phyloP scores from a whole-genome alignment of 1,140 invertebrate species.

The Drosophila jambulina region DNA sequence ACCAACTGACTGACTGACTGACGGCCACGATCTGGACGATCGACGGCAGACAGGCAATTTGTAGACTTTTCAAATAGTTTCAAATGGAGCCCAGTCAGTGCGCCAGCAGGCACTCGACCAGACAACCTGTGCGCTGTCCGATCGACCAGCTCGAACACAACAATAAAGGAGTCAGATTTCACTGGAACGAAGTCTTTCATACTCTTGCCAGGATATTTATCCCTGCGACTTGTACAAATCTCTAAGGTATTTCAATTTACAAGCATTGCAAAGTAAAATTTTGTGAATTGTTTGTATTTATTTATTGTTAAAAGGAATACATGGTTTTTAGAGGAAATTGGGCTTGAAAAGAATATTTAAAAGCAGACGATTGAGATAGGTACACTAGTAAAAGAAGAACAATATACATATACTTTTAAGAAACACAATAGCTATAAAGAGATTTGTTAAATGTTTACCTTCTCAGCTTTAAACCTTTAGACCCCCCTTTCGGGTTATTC shows the following conservation, averaged over 20 bases:
- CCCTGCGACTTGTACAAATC: fast-evolving
- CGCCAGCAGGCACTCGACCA: slow-evolving; percentile 36
- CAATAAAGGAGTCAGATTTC: slow-evolving; percentile 19
- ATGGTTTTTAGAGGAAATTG: too few species aligned
- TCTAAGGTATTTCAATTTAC: background rate
- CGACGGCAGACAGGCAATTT: slow-evolving; percentile 77
- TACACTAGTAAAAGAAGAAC: too few species aligned
- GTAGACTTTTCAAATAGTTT: slow-evolving; percentile 80
- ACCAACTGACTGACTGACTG: slow-evolving; percentile 62
- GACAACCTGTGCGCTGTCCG: slow-evolving; percentile 46
- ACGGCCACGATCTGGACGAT: slow-evolving; percentile 37
- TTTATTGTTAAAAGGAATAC: background rate
- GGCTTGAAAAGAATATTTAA: too few species aligned
- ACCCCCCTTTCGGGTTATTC: background rate
- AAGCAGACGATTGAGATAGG: background rate
- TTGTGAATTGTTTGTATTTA: background rate
- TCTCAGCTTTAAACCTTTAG: too few species aligned
- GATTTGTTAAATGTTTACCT: background rate
- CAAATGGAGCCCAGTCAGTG: slow-evolving; percentile 56
- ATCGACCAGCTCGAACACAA: slow-evolving; percentile 41
- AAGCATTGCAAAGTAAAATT: background rate
- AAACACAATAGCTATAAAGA: background rate
- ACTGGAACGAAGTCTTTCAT: background rate
- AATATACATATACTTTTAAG: background rate
- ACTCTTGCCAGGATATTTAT: slow-evolving; percentile 2